Base-by-base conservation (phyloP, 1,140 invertebrate species). In the Chrysopa pallens region DNA sequence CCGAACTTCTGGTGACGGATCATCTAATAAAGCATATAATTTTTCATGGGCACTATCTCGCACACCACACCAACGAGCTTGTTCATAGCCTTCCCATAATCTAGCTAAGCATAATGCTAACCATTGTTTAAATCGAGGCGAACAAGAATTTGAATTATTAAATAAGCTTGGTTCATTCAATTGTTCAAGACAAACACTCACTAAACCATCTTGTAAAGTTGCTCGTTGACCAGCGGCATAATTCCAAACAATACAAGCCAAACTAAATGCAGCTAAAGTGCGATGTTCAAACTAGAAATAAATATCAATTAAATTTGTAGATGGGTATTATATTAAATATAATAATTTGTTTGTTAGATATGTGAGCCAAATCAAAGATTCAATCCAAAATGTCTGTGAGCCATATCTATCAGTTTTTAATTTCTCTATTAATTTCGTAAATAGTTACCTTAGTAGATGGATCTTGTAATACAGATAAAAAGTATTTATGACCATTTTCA, bases 31-130 rank as follows among this genome's bases (percentile, higher is more conserved):
- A 29, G 63, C 72, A 51, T 79, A 86, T 1, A 96, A 69, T 66
- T 96, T 95, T 60, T 97, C 93, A 64, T 95, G 90, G 6, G 93
- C 92, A 46, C 80, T 78, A 58, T 96, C 90, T n/a, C 94, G 68
- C 9, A 91, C 92, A 8, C 90, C 93, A 39, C 85, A 89, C 92
- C 93, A 96, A 44, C 90, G 72, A 14, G 93, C 92, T 56, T 81
- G 80, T 54, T 93, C 87, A 60, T 84, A 94, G 55, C 88, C 80
- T 46, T 84, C 78, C 95, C 94, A 98, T 27, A 94, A 70, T 56
- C 87, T 69, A n/a, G 86, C 91, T 39, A 98, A 70, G 57, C 86
- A 91, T 38, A 98, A 78, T 45, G 87, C 84, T 36, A 95, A 66
- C 94, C 94, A 98, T 58, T 90, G 83, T 28, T 87, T 68, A 13